Conservation (phyloP, 2,113 vertebrate genomes). For the Scartelaos histophorus region DNA sequence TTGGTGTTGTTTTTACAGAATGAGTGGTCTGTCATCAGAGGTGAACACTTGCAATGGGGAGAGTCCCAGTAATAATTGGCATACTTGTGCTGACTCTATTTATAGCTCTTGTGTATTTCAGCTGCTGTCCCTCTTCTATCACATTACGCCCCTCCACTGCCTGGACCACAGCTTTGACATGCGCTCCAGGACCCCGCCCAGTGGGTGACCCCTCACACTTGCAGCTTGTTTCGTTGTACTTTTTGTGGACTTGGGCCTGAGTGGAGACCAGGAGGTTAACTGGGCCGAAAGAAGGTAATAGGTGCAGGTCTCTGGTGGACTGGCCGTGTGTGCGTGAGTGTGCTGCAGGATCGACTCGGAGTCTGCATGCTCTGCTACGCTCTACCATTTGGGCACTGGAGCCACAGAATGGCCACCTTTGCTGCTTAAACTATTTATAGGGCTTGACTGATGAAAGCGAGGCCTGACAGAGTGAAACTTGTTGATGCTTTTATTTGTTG, state of each 20-base stretch:
- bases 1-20: background rate
- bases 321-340: conserved; percentile 38
- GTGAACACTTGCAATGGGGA: conserved; percentile 37
- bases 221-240: conserved; percentile 33
- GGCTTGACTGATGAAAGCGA: conserved; percentile 58
- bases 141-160: conserved; percentile 47
- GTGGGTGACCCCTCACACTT: conserved; percentile 32
- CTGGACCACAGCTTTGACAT: conserved; percentile 41
- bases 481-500: conserved; percentile 33
- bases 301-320: conserved; percentile 50
- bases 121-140: conserved; percentile 81
- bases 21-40: conserved; percentile 27
- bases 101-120: conserved; percentile 77
- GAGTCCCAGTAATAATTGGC: conserved; percentile 52
- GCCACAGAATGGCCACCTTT: conserved; percentile 65
- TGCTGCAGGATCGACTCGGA: conserved; percentile 33
- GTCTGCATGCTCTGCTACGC: conserved; percentile 57
- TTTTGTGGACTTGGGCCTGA: conserved; percentile 41
- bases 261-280: conserved; percentile 67
- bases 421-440: conserved; percentile 79
- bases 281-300: conserved; percentile 69
- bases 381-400: conserved; percentile 56
- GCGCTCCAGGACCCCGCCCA: conserved; percentile 46
- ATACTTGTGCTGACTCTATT: conserved; percentile 74
- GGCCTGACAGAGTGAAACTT: conserved; percentile 53